These are phyloP conservation scores for Athalia rosae DNA, from an alignment of 2,888 invertebrate species.

Conservation along the genomic window DNA sequence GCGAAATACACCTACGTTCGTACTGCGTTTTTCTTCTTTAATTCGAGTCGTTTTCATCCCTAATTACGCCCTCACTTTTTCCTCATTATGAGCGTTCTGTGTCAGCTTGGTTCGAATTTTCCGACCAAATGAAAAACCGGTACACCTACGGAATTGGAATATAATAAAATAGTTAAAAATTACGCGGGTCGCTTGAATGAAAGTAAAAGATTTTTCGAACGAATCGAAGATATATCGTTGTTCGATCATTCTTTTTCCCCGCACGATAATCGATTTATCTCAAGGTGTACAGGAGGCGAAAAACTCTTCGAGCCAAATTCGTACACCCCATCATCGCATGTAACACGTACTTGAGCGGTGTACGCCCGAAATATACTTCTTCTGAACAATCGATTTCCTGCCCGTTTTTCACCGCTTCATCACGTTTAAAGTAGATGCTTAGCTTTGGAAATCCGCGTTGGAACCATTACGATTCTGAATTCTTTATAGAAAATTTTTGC, in stretches of 20 bases:
- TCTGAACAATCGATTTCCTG: conserved; percentile 26
- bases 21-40: no score
- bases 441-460: conserved; percentile 6
- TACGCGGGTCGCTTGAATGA: no score
- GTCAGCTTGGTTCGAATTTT: no score
- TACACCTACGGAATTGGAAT: no score
- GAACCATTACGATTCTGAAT: conserved; percentile 19
- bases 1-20: no score
- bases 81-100: no score
- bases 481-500: neutral
- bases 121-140: no score
- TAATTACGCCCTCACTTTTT: no score
- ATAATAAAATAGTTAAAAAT: no score
- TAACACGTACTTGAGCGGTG: conserved; percentile 20
- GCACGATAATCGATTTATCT: conserved; percentile 28
- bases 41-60: no score
- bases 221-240: neutral
- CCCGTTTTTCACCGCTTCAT: conserved; percentile 37
- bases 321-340: neutral
- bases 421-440: conserved; percentile 26
- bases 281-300: conserved; percentile 8
- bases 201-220: neutral
- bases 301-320: neutral
- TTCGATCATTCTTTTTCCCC: conserved; percentile 21
- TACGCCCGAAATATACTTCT: conserved; percentile 7